phyloP scores from a whole-genome alignment of 1,140 invertebrate species.

The Amyelois transitella region DNA sequence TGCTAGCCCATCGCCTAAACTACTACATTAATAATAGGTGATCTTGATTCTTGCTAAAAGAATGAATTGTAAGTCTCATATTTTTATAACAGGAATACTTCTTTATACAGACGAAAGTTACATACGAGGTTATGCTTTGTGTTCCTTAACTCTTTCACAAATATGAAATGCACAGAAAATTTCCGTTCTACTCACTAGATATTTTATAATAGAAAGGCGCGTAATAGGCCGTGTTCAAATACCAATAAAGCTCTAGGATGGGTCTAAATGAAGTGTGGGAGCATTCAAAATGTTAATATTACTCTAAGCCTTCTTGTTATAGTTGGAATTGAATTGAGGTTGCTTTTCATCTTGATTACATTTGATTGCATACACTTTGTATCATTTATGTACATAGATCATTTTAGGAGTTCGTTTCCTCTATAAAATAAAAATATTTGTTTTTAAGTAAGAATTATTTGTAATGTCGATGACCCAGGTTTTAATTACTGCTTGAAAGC shows the following conservation, averaged over 20 bases:
- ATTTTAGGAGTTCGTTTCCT: conserved; percentile 7
- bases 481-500: too few relatives aligned
- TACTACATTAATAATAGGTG: too few relatives aligned
- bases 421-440: too few relatives aligned
- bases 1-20: too few relatives aligned
- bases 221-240: conserved; percentile 54
- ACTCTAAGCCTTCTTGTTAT: conserved; percentile 2
- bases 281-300: conserved; percentile 44
- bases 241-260: conserved; percentile 52
- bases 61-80: too few relatives aligned
- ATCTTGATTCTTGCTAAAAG: too few relatives aligned
- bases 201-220: not conserved
- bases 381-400: not conserved
- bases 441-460: too few relatives aligned
- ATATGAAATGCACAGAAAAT: not conserved
- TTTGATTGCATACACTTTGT: not conserved
- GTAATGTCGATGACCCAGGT: too few relatives aligned
- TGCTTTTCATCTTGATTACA: not conserved
- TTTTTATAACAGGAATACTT: too few relatives aligned
- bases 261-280: conserved; percentile 34
- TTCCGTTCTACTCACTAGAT: not conserved
- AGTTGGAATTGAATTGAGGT: not conserved
- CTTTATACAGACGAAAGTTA: too few relatives aligned
- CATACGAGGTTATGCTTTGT: too few relatives aligned
- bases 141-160: not conserved